Evolutionary conservation across 64 coral and sea anemone genomes (phyloP), one percentile per base, ranked within the genome.

Genomic region (Acropora yongei): DNA sequence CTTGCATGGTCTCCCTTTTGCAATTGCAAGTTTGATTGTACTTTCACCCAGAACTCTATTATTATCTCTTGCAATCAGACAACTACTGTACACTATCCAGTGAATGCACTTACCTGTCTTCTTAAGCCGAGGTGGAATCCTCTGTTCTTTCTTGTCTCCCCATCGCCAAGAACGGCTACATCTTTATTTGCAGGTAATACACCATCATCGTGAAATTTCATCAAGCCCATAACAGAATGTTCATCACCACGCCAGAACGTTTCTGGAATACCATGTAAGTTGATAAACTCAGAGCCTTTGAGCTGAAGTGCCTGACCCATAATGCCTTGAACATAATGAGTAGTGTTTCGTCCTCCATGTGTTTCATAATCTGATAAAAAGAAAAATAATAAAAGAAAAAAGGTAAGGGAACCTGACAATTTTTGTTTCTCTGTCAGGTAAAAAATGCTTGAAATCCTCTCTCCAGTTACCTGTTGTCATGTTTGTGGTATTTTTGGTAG

Each of bases 141-240:
- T 47, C 69, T 44, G 43, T 44, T 7, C 0, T 40, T 8, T 39
- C 17, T 13, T 19, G 40, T 0, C 76, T 6, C 58, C 11, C 90
- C 90, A 86, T 81, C 80, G 14, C 90, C 90, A 42, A 92, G 30
- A 47, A 92, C n/a, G 68, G 82, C 39, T 39, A 86, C 1, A 55
- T 92, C 90, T 14, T 86, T 92, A 1, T 1, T 48, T 1, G 0
- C 30, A 42, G 43, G 44, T 6, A 91, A 76, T 71, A 85, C 41
- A 19, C 80, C 72, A 39, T 49, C 57, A 18, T 86, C 90, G n/a
- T 49, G 71, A 86, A 86, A 84, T 44, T 78, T 92, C 3, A 86
- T 16, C 18, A 92, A 83, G 1, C 49, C 72, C 90, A 92, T 92
- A 18, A 92, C 90, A 68, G 90, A 92, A 80, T 81, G 86, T 41